These are phyloP conservation scores for Lepidurus packardi DNA, from an alignment of 1,140 invertebrate genomes.

Conservation along the genomic window DNA sequence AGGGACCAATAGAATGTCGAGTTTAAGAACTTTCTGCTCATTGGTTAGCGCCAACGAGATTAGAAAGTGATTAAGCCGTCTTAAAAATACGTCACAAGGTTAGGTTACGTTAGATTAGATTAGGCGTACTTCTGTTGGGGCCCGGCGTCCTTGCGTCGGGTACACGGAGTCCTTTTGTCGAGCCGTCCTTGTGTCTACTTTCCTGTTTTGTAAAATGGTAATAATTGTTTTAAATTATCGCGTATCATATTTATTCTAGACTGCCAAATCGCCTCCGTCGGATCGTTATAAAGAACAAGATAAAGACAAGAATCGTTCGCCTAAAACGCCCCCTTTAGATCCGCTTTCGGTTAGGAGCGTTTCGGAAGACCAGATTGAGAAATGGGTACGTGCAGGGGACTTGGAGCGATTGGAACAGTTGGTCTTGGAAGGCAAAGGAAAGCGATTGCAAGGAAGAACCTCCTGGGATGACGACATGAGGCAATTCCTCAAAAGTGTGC, in stretches of 20 bases:
- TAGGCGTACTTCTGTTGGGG: no score
- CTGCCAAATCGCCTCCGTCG: background rate
- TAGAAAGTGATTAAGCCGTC: no score
- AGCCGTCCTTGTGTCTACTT: no score
- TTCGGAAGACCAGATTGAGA: constrained; percentile 37
- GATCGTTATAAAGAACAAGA: background rate
- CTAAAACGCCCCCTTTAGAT: background rate
- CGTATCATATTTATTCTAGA: background rate
- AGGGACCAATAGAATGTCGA: no score
- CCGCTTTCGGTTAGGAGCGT: constrained; percentile 7
- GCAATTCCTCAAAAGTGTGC: constrained; percentile 43
- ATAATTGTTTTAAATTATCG: background rate
- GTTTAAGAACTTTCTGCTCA: no score
- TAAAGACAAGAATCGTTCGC: background rate
- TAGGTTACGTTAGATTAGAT: no score
- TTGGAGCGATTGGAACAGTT: constrained; percentile 68
- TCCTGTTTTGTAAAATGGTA: no score
- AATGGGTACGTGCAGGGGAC: constrained; percentile 64
- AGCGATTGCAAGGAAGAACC: constrained; percentile 43
- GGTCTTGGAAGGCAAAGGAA: constrained; percentile 60
- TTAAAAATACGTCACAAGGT: no score
- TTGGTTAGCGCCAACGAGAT: no score
- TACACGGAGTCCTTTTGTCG: no score
- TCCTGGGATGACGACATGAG: constrained; percentile 44
- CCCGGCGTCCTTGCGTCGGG: no score